Base-by-base conservation (phyloP, 2,113 vertebrate species). In the Vicugna pacos region DNA sequence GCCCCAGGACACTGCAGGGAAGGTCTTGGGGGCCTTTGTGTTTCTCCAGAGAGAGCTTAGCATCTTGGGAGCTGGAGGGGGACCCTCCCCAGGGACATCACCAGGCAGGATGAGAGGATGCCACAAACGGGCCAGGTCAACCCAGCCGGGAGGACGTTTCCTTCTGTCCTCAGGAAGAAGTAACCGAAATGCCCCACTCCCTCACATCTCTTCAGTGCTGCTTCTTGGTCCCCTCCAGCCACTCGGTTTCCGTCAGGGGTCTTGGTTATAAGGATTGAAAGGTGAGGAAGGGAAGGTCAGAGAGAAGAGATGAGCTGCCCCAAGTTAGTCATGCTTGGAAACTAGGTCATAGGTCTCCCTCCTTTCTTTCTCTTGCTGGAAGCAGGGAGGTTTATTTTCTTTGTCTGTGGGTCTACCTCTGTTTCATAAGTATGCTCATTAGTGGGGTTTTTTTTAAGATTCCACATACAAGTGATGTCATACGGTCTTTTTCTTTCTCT, bases 261-360 rank as follows among this genome's bases (percentile, higher is more conserved):
- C 65, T 65, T 13, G 28, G 48, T 14, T 2, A 10, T 22, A 24
- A 7, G 8, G 2, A 42, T 2, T 30, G 16, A 10, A 50, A 67
- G 28, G 38, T n/a, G 19, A 42, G 32, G 4, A 10, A 8, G 42
- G 14, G 32, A n/a, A 6, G 4, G 35, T 38, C 48, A 2, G 20
- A 5, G 6, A 54, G 20, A 12, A 48, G 30, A 15, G 35, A 46
- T 0, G 42, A 46, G 42, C 6, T 15, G 6, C 92, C 91, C 90
- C 0, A 1, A 54, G 93, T 96, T 95, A 89, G 93, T 94, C 91
- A 88, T 92, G 89, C 88, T 83, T 9, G n/a, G 70, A 91, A 54
- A 93, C 2, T 50, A 95, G 89, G 94, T 94, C 94, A 54, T 38
- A 50, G 76, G 97, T 77, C 38, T 15, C 24, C 38, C 12, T 0